A percentile compares a stretch with the other conserved stretches of the same genome.
Evolutionary conservation across 2,888 invertebrate genomes (phyloP).

Genomic region (Hemistola chrysoprasaria): DNA sequence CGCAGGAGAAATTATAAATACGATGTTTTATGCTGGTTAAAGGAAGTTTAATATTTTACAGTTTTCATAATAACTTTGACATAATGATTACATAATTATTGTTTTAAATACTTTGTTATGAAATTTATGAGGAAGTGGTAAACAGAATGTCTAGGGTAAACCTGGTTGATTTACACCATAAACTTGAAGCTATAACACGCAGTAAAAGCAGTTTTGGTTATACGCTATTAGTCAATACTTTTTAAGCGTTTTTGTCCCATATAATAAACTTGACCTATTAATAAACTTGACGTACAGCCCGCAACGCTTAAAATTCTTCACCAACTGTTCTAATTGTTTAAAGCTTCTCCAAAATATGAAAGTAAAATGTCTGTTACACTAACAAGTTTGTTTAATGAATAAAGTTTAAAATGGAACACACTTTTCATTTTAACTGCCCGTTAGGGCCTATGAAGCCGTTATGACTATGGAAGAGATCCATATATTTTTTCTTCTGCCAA

Average conservation of each 20-base stretch:
- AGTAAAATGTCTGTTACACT: slow-evolving; percentile 55
- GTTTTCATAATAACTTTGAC: too few species aligned
- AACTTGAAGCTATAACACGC: too few species aligned
- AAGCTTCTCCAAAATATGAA: slow-evolving; percentile 50
- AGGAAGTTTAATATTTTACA: too few species aligned
- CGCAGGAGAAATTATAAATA: slow-evolving; percentile 59
- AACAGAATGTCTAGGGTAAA: too few species aligned
- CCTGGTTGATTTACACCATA: too few species aligned
- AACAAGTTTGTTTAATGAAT: slow-evolving; percentile 53
- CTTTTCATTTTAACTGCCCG: slow-evolving; percentile 58
- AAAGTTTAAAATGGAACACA: slow-evolving; percentile 59
- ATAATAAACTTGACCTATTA: neutral
- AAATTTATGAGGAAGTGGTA: too few species aligned
- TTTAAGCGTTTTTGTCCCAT: neutral
- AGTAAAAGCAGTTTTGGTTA: too few species aligned
- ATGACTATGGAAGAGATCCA: slow-evolving; percentile 39
- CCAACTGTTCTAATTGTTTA: slow-evolving; percentile 42
- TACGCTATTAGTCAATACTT: too few species aligned
- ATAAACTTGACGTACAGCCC: slow-evolving; percentile 14
- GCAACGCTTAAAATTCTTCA: slow-evolving; percentile 22
- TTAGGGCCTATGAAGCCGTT: slow-evolving; percentile 55
- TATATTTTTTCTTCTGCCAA: slow-evolving; percentile 31
- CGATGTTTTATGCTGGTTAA: slow-evolving; percentile 66
- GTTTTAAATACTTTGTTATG: too few species aligned
- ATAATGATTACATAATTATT: too few species aligned